Evolutionary conservation across 2,797 vertebrate genomes (phyloP).

Genomic region (Microcaecilia unicolor): DNA sequence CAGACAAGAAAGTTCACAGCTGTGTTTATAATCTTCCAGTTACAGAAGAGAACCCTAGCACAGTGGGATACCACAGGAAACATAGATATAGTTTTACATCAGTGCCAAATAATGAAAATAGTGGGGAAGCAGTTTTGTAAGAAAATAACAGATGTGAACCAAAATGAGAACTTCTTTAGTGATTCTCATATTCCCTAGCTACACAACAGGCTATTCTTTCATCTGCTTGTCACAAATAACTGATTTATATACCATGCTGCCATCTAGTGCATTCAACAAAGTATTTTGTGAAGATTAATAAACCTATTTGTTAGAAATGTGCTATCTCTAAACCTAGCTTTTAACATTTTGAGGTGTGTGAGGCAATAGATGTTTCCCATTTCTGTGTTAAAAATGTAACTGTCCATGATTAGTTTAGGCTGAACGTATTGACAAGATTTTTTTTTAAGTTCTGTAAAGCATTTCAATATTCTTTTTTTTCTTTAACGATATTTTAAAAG

Average conservation of each 20-base stretch:
- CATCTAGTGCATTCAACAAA: constrained; percentile 38
- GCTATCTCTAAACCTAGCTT: neutral
- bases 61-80: neutral
- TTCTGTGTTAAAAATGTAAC: too few relatives aligned
- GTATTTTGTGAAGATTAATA: neutral
- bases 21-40: neutral
- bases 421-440: too few relatives aligned
- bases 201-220: neutral
- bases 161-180: neutral
- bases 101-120: neutral
- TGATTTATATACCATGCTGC: constrained; percentile 38
- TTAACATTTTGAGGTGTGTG: neutral
- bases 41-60: neutral
- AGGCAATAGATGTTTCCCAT: too few relatives aligned
- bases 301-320: neutral
- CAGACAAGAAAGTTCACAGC: neutral
- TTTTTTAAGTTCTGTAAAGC: too few relatives aligned
- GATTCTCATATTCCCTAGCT: neutral
- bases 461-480: too few relatives aligned
- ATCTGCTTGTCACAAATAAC: neutral
- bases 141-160: neutral
- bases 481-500: too few relatives aligned
- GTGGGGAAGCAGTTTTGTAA: neutral
- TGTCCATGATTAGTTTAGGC: too few relatives aligned
- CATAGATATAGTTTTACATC: neutral